These are phyloP conservation scores for Hycleus cichorii DNA, from an alignment of 1,140 invertebrate species.

Conservation along the genomic window DNA sequence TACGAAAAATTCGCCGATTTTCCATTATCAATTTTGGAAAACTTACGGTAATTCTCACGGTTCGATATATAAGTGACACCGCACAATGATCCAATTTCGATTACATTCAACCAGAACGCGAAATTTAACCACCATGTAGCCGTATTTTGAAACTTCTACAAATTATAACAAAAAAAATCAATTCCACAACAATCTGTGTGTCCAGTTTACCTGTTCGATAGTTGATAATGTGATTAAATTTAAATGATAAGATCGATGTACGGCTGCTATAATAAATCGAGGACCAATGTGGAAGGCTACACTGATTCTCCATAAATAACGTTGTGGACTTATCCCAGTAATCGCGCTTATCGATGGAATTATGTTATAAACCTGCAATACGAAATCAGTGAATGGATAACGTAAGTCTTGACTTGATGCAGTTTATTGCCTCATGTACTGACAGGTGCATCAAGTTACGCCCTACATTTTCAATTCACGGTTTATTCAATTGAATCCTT, in stretches of 20 bases:
- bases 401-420: too few species aligned
- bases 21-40: slow-evolving; percentile 43
- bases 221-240: slow-evolving; percentile 50
- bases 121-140: slow-evolving; percentile 59
- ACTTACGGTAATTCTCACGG: slow-evolving; percentile 83
- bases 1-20: slow-evolving; percentile 13
- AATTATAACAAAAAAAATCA: too few species aligned
- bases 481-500: too few species aligned
- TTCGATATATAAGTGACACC: slow-evolving; percentile 91
- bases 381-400: neutral
- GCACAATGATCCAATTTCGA: slow-evolving; percentile 74
- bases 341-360: slow-evolving; percentile 88
- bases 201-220: neutral
- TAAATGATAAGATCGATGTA: slow-evolving; percentile 75
- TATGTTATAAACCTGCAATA: slow-evolving; percentile 77
- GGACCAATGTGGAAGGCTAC: slow-evolving; percentile 85
- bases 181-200: too few species aligned
- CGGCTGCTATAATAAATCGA: slow-evolving; percentile 73
- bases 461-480: too few species aligned
- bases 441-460: too few species aligned
- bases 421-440: too few species aligned
- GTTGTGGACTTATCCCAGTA: slow-evolving; percentile 82
- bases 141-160: slow-evolving; percentile 24
- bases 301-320: slow-evolving; percentile 86
- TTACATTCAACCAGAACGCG: slow-evolving; percentile 77